Percentiles rank a stretch among this genome's conserved stretches.
phyloP scores from a whole-genome alignment of 2,113 vertebrate species.

The Oryzias celebensis region DNA sequence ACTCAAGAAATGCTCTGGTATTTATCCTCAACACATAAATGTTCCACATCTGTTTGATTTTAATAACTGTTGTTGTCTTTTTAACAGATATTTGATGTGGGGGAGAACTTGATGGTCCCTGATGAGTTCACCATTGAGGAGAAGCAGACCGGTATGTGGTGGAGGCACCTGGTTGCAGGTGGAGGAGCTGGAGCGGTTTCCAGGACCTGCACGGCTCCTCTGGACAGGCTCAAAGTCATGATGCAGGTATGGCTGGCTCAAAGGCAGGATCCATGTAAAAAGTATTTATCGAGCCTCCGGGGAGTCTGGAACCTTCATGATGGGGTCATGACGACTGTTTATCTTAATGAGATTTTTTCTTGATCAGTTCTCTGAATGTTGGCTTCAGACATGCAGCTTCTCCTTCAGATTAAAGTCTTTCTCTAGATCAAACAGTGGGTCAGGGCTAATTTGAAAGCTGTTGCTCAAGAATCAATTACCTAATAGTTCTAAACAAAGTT shows the following conservation, averaged over 20 bases:
- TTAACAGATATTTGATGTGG: slow-evolving; percentile 93
- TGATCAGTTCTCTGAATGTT: no score
- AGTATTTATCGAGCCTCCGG: no score
- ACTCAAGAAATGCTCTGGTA: no score
- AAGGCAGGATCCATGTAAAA: background rate
- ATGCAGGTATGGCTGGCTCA: slow-evolving; percentile 86
- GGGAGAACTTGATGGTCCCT: slow-evolving; percentile 92
- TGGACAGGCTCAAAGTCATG: slow-evolving; percentile 95
- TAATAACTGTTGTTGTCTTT: background rate
- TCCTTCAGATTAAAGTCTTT: background rate
- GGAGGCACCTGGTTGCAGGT: slow-evolving; percentile 95
- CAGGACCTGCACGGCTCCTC: slow-evolving; percentile 91
- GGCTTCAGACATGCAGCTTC: no score
- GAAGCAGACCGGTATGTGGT: slow-evolving; percentile 94
- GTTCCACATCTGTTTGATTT: no score
- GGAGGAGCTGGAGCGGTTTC: slow-evolving; percentile 93
- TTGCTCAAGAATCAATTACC: slow-evolving; percentile 7
- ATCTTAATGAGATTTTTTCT: no score
- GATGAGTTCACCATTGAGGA: slow-evolving; percentile 96
- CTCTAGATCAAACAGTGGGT: background rate
- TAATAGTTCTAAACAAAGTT: slow-evolving; percentile 27
- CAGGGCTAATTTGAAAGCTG: background rate
- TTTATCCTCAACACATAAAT: no score
- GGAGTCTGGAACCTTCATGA: no score
- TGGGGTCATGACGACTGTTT: no score